Conservation (phyloP, 2,888 invertebrate species). For the Salpingus planirostris region DNA sequence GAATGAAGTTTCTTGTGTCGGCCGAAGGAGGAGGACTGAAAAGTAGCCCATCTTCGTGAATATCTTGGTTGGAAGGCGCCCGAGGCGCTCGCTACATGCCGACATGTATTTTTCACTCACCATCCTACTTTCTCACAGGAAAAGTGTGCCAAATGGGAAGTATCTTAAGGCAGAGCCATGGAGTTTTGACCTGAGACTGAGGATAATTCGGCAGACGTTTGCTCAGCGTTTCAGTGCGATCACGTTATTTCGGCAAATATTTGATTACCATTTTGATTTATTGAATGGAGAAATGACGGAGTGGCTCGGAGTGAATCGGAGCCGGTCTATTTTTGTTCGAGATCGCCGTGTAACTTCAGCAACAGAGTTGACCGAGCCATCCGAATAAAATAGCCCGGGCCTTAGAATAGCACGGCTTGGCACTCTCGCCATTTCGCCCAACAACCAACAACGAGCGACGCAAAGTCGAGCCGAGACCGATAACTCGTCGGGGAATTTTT, state of each 20-base stretch:
- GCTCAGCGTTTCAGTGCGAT: too few species aligned
- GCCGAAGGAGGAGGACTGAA: not conserved
- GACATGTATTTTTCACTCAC: constrained; percentile 13
- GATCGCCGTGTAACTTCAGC: constrained; percentile 19
- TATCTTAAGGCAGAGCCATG: too few species aligned
- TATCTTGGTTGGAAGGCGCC: constrained; percentile 13
- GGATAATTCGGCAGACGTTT: too few species aligned
- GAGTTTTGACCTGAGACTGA: too few species aligned
- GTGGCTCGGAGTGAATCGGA: constrained; percentile 16
- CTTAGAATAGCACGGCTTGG: constrained; percentile 31
- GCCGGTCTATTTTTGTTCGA: constrained; percentile 23
- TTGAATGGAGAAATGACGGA: too few species aligned
- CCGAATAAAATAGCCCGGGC: constrained; percentile 27
- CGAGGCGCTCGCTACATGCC: too few species aligned
- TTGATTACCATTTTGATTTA: too few species aligned
- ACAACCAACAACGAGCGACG: too few species aligned
- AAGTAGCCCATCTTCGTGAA: constrained; percentile 18
- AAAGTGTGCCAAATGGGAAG: constrained; percentile 29
- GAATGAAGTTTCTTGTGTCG: too few species aligned
- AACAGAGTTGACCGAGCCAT: constrained; percentile 19
- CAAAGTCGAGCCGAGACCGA: too few species aligned
- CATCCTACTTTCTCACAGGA: constrained; percentile 30
- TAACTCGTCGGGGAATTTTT: constrained; percentile 11
- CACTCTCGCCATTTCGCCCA: too few species aligned
- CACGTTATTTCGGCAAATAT: too few species aligned